phyloP scores from a whole-genome alignment of 2,797 vertebrate genomes.

The Enteromius radiatus region DNA sequence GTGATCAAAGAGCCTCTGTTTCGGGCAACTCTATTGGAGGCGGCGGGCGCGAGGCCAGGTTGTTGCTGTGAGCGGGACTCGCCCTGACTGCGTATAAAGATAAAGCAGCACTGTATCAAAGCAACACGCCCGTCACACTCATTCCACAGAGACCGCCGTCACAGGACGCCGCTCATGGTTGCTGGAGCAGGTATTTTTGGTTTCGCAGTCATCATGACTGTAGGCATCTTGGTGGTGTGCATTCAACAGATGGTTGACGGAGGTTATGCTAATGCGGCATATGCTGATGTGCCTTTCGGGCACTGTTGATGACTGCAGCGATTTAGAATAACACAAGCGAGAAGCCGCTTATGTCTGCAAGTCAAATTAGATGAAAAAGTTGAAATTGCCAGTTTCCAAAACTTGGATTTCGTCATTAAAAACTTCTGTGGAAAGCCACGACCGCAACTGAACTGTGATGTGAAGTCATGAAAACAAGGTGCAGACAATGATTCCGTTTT shows the following conservation, averaged over 20 bases:
- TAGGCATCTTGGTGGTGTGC: not conserved
- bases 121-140: constrained; percentile 22
- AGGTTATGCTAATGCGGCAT: constrained; percentile 20
- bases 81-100: constrained; percentile 34
- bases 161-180: not conserved
- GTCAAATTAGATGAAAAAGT: not conserved
- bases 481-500: not conserved
- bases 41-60: constrained; percentile 44
- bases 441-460: not conserved
- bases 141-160: constrained; percentile 19
- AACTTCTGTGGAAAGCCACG: not conserved
- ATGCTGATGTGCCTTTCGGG: constrained; percentile 9
- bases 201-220: not conserved
- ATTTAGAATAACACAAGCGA: not conserved
- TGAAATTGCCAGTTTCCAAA: not conserved
- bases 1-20: constrained; percentile 68
- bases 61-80: constrained; percentile 9
- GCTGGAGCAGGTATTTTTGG: constrained; percentile 18
- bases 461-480: not conserved
- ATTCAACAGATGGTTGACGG: not conserved
- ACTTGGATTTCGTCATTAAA: not conserved
- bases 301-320: not conserved
- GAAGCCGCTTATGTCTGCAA: not conserved
- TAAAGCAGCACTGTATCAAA: constrained; percentile 24
- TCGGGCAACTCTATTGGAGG: constrained; percentile 49